phyloP scores from a whole-genome alignment of 2,888 invertebrate species.

The Oeneis ivallda region DNA sequence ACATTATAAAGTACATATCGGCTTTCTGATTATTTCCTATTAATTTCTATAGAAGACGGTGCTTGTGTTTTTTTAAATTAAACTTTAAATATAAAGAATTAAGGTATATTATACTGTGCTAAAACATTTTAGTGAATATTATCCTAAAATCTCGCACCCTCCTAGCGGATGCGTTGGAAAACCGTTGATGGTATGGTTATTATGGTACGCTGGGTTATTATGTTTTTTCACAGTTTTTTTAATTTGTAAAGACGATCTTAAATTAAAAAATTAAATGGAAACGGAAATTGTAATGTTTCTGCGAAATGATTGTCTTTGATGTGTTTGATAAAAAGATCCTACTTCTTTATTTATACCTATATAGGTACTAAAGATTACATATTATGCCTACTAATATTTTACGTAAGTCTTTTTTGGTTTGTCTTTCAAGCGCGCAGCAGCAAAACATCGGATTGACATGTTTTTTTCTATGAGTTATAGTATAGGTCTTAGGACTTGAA shows the following conservation, averaged over 20 bases:
- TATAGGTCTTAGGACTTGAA: too few species aligned
- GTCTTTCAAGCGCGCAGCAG: too few species aligned
- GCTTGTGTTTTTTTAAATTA: neutral
- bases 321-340: too few species aligned
- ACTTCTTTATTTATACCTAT: too few species aligned
- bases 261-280: conserved; percentile 15
- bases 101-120: neutral
- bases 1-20: neutral
- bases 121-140: conserved; percentile 9
- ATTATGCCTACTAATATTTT: too few species aligned
- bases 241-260: conserved; percentile 1
- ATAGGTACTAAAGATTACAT: too few species aligned
- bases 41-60: neutral
- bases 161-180: conserved; percentile 34
- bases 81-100: neutral
- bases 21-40: neutral
- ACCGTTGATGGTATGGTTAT: conserved; percentile 31
- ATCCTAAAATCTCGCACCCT: conserved; percentile 33
- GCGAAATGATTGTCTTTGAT: neutral
- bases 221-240: conserved; percentile 29
- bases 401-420: too few species aligned
- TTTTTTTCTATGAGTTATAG: too few species aligned
- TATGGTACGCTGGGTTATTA: conserved; percentile 23
- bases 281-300: conserved; percentile 18
- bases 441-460: too few species aligned